These are phyloP conservation scores for Micronycteris hirsuta DNA, from an alignment of 2,113 vertebrate genomes.

Conservation along the genomic window DNA sequence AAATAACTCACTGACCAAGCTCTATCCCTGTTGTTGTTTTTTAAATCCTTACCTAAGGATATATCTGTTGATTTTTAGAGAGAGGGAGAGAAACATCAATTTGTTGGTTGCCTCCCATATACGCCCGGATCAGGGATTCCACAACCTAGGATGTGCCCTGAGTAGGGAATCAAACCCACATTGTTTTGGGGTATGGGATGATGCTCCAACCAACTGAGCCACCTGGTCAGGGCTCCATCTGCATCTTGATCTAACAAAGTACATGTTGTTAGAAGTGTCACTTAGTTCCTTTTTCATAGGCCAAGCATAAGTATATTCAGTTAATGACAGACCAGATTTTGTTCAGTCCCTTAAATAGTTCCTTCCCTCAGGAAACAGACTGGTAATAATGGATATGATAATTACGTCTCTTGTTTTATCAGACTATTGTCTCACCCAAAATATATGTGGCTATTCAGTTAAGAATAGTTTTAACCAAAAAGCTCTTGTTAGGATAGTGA, in stretches of 20 bases:
- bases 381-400: background rate
- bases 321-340: background rate
- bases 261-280: background rate
- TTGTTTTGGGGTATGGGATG: too few species aligned
- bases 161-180: too few species aligned
- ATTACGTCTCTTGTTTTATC: background rate
- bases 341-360: background rate
- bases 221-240: background rate
- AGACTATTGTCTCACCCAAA: background rate
- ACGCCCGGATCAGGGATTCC: too few species aligned
- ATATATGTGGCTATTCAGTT: background rate
- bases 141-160: too few species aligned
- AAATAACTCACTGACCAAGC: background rate
- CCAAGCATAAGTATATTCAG: background rate
- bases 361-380: background rate
- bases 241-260: background rate
- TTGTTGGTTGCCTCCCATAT: too few species aligned
- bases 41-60: too few species aligned
- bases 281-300: background rate
- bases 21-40: too few species aligned
- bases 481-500: background rate
- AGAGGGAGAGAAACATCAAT: too few species aligned
- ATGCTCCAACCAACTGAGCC: background rate
- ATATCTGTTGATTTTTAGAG: too few species aligned
- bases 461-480: background rate